Conservation (phyloP, 2,113 vertebrate genomes). For the Megaleporinus macrocephalus region DNA sequence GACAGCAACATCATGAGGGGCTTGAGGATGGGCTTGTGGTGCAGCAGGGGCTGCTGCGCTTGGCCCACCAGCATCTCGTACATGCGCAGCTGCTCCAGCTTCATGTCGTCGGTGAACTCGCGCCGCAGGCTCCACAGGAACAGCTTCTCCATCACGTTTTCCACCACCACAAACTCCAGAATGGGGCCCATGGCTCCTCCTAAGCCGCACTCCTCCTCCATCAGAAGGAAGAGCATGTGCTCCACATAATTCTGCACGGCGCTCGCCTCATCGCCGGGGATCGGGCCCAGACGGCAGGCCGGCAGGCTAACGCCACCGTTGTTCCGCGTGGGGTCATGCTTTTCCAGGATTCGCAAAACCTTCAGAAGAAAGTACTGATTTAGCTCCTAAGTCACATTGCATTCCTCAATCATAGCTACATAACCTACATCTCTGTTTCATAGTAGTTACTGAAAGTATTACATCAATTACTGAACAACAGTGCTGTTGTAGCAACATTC, state of each 20-base stretch:
- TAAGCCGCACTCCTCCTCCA: constrained; percentile 89
- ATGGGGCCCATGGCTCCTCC: constrained; percentile 93
- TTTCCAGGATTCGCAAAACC: constrained; percentile 95
- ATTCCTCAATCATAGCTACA: no score
- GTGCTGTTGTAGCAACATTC: no score
- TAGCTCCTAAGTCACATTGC: no score
- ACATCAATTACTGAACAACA: no score
- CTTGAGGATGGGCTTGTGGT: constrained; percentile 92
- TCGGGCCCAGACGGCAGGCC: constrained; percentile 67
- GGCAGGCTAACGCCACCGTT: constrained; percentile 14
- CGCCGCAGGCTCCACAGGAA: constrained; percentile 95
- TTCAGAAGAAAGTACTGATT: constrained; percentile 49
- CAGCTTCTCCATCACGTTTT: constrained; percentile 96
- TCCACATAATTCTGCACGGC: constrained; percentile 98
- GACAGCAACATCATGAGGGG: constrained; percentile 97
- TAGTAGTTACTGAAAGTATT: no score
- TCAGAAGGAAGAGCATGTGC: constrained; percentile 95
- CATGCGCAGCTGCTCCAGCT: constrained; percentile 93
- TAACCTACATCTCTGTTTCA: no score
- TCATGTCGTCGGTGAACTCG: constrained; percentile 93
- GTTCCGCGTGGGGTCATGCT: constrained; percentile 84
- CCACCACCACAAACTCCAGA: constrained; percentile 93
- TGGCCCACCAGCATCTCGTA: constrained; percentile 91
- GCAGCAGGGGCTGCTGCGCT: constrained; percentile 90
- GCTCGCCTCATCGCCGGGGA: constrained; percentile 91